phyloP scores from a whole-genome alignment of 2,888 invertebrate species.

The Apodemia mormo region DNA sequence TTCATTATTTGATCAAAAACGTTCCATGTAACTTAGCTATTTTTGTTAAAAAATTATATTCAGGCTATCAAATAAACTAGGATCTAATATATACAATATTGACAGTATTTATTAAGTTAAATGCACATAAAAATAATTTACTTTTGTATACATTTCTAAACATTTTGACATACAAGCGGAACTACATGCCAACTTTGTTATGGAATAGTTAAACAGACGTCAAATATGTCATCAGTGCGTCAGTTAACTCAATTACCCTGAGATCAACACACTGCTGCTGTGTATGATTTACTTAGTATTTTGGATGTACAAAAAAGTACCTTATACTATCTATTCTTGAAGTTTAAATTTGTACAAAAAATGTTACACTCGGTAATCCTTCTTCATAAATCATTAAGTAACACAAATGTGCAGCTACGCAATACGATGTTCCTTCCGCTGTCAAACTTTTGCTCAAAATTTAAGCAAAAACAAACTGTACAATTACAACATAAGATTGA shows the following conservation, averaged over 20 bases:
- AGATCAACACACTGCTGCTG: slow-evolving; percentile 79
- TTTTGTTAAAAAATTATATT: background rate
- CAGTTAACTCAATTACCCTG: slow-evolving; percentile 79
- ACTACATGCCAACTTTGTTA: slow-evolving; percentile 42
- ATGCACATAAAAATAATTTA: background rate
- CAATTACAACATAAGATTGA: slow-evolving; percentile 14
- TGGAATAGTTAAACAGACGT: slow-evolving; percentile 63
- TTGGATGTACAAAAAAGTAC: slow-evolving; percentile 48
- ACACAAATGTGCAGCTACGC: slow-evolving; percentile 80
- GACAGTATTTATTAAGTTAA: background rate
- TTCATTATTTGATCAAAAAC: background rate
- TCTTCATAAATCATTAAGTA: slow-evolving; percentile 80
- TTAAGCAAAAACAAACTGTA: slow-evolving; percentile 26
- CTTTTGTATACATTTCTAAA: slow-evolving; percentile 32
- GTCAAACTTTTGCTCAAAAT: slow-evolving; percentile 29
- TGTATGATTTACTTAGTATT: slow-evolving; percentile 65
- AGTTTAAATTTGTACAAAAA: slow-evolving; percentile 54
- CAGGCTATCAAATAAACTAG: background rate
- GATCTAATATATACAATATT: background rate
- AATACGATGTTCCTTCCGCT: slow-evolving; percentile 78
- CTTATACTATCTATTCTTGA: slow-evolving; percentile 43
- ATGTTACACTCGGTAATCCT: slow-evolving; percentile 62
- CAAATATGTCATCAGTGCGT: slow-evolving; percentile 80
- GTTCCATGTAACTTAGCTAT: background rate
- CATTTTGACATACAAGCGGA: slow-evolving; percentile 43